Percentiles rank a stretch among this genome's conserved stretches.
These are phyloP conservation scores for Lordiphosa clarofinis DNA, from an alignment of 1,140 invertebrate species.

Conservation along the genomic window DNA sequence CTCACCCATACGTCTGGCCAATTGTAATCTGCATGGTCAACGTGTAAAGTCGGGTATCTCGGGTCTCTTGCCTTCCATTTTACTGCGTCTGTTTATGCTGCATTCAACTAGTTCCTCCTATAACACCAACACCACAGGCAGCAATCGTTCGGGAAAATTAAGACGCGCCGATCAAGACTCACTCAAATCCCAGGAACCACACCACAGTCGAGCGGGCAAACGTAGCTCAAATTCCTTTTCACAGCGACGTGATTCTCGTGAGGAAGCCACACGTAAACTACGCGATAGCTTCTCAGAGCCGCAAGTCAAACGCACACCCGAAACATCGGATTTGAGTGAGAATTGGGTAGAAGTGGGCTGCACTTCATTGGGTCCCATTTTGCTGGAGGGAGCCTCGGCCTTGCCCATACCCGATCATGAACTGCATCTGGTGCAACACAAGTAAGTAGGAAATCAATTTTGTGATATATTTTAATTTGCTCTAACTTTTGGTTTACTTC, in stretches of 20 bases:
- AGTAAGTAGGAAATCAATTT: slow-evolving; percentile 78
- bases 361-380: slow-evolving; percentile 92
- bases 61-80: slow-evolving; percentile 89
- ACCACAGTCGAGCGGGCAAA: slow-evolving; percentile 46
- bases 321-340: slow-evolving; percentile 80
- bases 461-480: background rate
- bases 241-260: slow-evolving; percentile 65
- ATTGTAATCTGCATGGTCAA: slow-evolving; percentile 96
- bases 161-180: slow-evolving; percentile 71
- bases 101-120: slow-evolving; percentile 78
- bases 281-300: slow-evolving; percentile 64
- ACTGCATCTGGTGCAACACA: slow-evolving; percentile 88
- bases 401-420: slow-evolving; percentile 87
- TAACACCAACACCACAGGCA: slow-evolving; percentile 83
- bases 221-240: slow-evolving; percentile 76
- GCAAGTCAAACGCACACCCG: slow-evolving; percentile 56
- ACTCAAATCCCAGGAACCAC: slow-evolving; percentile 59
- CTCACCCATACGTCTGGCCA: slow-evolving; percentile 91
- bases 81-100: slow-evolving; percentile 86
- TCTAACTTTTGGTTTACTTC: background rate
- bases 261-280: slow-evolving; percentile 58
- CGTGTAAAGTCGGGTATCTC: slow-evolving; percentile 94
- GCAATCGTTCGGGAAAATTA: slow-evolving; percentile 69
- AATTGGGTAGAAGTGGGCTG: slow-evolving; percentile 96
- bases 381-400: slow-evolving; percentile 95